Evolutionary conservation across 1,140 invertebrate species (phyloP).

Genomic region (Hyles euphorbiae): DNA sequence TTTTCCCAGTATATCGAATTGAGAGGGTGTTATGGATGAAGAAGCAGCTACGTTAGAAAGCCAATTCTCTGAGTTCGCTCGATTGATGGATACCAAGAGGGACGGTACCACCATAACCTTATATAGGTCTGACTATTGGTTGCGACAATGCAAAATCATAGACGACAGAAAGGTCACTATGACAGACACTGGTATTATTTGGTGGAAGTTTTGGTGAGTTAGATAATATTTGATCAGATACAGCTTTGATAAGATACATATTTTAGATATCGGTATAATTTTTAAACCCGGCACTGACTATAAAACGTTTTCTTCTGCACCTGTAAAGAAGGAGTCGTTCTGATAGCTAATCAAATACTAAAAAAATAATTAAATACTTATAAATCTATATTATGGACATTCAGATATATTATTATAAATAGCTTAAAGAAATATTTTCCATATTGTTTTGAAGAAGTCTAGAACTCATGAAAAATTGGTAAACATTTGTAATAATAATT

Average conservation of each 20-base stretch:
- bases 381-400: too few species aligned
- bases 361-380: too few species aligned
- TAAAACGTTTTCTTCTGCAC: too few species aligned
- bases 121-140: constrained; percentile 35
- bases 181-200: constrained; percentile 30
- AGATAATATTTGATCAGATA: background rate
- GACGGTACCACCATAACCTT: constrained; percentile 28
- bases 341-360: too few species aligned
- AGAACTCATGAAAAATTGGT: too few species aligned
- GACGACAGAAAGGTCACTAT: constrained; percentile 34
- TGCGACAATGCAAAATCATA: constrained; percentile 30
- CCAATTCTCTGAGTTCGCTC: constrained; percentile 32
- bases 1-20: background rate
- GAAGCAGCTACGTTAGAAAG: constrained; percentile 34
- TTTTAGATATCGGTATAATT: too few species aligned
- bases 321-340: too few species aligned
- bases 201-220: constrained; percentile 17
- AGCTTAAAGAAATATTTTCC: too few species aligned
- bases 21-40: constrained; percentile 13
- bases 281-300: too few species aligned
- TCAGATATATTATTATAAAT: too few species aligned
- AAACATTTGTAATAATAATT: too few species aligned
- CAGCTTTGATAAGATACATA: background rate
- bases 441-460: too few species aligned
- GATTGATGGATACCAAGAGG: constrained; percentile 21